phyloP scores from a whole-genome alignment of 2,797 vertebrate species.

The Pseudochirops corinnae region DNA sequence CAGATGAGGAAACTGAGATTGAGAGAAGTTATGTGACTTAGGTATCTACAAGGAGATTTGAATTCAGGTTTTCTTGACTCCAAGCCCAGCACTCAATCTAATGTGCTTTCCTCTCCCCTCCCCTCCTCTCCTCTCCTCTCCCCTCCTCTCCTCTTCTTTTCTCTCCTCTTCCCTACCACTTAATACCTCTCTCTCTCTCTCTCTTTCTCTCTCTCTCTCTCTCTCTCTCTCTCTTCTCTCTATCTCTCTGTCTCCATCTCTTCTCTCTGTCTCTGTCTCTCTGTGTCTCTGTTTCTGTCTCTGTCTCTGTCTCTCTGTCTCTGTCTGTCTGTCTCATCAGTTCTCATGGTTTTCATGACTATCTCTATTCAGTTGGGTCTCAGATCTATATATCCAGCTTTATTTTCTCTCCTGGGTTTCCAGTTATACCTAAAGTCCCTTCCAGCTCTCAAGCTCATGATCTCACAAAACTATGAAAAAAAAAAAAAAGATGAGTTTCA shows the following conservation, averaged over 20 bases:
- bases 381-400: neutral
- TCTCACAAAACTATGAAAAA: neutral
- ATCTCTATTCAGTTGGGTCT: neutral
- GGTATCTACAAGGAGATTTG: neutral
- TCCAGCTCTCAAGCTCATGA: neutral
- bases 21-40: neutral
- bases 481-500: neutral
- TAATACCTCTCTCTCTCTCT: too few relatives aligned
- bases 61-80: neutral
- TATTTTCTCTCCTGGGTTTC: neutral
- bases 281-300: too few relatives aligned
- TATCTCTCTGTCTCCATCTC: fast-evolving
- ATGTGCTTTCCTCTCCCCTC: neutral
- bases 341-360: neutral
- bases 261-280: too few relatives aligned
- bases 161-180: too few relatives aligned
- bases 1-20: neutral
- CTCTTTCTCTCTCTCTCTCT: too few relatives aligned
- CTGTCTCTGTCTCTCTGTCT: too few relatives aligned
- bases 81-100: neutral
- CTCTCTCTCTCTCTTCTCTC: too few relatives aligned
- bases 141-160: neutral
- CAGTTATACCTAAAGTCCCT: neutral
- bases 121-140: too few relatives aligned
- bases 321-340: neutral